Percentiles rank a stretch among this genome's conserved stretches.
Conservation (phyloP, 2,888 invertebrate genomes). For the Microdon myrmicae region DNA sequence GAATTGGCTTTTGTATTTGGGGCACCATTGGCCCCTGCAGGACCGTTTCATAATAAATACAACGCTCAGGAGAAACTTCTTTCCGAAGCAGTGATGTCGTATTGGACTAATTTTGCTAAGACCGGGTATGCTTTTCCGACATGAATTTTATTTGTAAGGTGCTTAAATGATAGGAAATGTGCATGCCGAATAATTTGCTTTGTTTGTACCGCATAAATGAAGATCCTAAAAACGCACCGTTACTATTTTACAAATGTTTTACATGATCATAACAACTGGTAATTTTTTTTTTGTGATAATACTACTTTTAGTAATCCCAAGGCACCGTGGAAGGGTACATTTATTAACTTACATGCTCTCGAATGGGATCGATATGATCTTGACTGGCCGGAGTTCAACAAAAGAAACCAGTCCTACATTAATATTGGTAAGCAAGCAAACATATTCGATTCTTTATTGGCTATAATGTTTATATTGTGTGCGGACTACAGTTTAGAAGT, state of each 20-base stretch:
- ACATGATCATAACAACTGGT: not conserved
- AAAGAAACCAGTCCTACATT: constrained; percentile 79
- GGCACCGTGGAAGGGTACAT: constrained; percentile 75
- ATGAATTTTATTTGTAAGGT: constrained; percentile 5
- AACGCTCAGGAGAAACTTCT: constrained; percentile 81
- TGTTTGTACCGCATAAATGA: not conserved
- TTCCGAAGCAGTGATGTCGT: constrained; percentile 87
- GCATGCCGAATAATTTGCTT: too few relatives aligned
- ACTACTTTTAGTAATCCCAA: constrained; percentile 78
- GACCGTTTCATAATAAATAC: constrained; percentile 79
- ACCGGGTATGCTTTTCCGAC: constrained; percentile 75
- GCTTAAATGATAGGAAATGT: constrained; percentile 2
- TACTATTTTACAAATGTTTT: not conserved
- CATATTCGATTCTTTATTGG: too few relatives aligned
- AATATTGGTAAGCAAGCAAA: constrained; percentile 70
- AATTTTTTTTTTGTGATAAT: constrained; percentile 39
- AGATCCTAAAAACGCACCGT: not conserved
- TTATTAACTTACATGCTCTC: constrained; percentile 72
- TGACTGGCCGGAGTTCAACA: constrained; percentile 87
- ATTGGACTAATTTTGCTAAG: constrained; percentile 91
- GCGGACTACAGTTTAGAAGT: too few relatives aligned
- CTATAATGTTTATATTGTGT: too few relatives aligned
- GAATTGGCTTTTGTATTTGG: constrained; percentile 90
- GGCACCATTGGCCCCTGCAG: constrained; percentile 79
- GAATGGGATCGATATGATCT: constrained; percentile 78